Percentiles rank a stretch among this genome's conserved stretches.
phyloP scores from a whole-genome alignment of 2,113 vertebrate genomes.

The Silurus asotus region DNA sequence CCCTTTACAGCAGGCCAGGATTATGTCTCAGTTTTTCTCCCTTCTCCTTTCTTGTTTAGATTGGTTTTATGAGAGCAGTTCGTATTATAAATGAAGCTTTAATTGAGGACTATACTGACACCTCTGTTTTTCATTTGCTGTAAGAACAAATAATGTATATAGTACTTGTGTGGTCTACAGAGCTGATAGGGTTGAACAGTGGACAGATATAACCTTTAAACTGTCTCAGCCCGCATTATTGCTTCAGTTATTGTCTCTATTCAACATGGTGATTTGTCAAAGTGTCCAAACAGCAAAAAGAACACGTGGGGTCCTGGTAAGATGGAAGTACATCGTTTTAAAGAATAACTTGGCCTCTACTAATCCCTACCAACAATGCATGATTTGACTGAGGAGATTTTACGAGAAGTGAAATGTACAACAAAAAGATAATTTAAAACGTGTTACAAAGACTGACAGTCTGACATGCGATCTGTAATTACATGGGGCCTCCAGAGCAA shows the following conservation, averaged over 20 bases:
- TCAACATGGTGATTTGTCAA: conserved; percentile 34
- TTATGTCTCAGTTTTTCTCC: conserved; percentile 41
- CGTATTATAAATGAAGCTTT: conserved; percentile 62
- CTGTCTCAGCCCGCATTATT: neutral
- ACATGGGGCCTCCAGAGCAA: conserved; percentile 67
- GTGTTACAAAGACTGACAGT: conserved; percentile 46
- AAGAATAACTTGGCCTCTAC: conserved; percentile 9
- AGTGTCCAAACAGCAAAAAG: conserved; percentile 40
- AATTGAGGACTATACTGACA: conserved; percentile 50
- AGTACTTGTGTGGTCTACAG: conserved; percentile 48
- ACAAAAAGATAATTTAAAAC: conserved; percentile 33
- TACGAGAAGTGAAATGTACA: conserved; percentile 24
- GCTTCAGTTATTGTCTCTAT: conserved; percentile 24
- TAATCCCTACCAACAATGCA: conserved; percentile 1
- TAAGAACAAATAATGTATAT: conserved; percentile 31
- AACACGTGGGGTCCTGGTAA: conserved; percentile 32
- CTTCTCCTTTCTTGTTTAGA: conserved; percentile 63
- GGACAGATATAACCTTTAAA: conserved; percentile 21
- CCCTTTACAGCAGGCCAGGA: neutral
- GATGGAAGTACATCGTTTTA: conserved; percentile 17
- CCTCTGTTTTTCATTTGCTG: conserved; percentile 43
- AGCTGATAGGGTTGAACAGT: conserved; percentile 5
- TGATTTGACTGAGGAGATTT: conserved; percentile 36
- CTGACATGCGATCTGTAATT: conserved; percentile 44
- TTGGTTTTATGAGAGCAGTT: conserved; percentile 70